Percentiles rank a stretch among this genome's conserved stretches.
These are phyloP conservation scores for Anthopleura sola DNA, from an alignment of 64 coral and sea anemone species.

Conservation along the genomic window DNA sequence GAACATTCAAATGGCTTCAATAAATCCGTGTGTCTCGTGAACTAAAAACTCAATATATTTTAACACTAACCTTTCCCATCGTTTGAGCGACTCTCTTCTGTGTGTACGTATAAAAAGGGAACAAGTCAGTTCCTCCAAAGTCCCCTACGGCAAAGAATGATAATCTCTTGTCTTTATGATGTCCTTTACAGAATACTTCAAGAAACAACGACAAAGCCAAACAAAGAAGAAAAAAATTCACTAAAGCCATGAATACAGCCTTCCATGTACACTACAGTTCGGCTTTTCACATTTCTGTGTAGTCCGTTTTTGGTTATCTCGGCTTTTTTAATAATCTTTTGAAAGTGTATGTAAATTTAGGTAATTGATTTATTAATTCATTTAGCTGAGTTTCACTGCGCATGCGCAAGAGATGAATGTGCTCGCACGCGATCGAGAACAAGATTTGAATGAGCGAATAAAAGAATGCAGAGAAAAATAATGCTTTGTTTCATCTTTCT, in stretches of 20 bases:
- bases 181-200: neutral
- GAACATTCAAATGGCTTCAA: no score
- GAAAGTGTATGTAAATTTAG: neutral
- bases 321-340: neutral
- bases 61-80: constrained; percentile 63
- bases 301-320: neutral
- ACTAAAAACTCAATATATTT: no score
- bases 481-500: no score
- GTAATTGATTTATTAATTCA: neutral
- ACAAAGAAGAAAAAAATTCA: neutral
- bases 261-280: neutral
- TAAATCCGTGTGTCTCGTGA: no score
- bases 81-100: constrained; percentile 61
- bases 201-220: neutral
- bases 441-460: no score
- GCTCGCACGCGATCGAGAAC: no score
- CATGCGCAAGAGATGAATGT: no score
- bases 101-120: constrained; percentile 59
- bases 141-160: constrained; percentile 76
- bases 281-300: neutral
- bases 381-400: no score
- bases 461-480: no score
- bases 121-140: constrained; percentile 48
- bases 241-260: neutral
- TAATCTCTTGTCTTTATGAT: constrained; percentile 17